These are phyloP conservation scores for Enteromius trimaculatus DNA, from an alignment of 2,797 vertebrate species.

Conservation along the genomic window DNA sequence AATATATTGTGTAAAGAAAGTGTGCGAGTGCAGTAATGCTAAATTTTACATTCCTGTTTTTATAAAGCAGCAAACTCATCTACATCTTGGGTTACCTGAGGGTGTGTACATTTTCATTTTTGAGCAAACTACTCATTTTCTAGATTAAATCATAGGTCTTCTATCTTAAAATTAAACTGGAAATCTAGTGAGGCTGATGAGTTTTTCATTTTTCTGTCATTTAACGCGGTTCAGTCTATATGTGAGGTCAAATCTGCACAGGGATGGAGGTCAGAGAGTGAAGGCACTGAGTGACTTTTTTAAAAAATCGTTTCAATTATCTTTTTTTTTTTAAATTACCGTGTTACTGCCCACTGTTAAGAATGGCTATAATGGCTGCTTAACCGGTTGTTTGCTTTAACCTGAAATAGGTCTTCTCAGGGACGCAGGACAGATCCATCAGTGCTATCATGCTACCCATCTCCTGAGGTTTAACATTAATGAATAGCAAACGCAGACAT, in stretches of 20 bases:
- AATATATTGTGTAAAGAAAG: not conserved
- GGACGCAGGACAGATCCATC: conserved; percentile 7
- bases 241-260: not conserved
- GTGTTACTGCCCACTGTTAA: not conserved
- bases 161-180: not conserved
- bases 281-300: not conserved
- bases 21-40: not conserved
- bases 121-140: not conserved
- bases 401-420: conserved; percentile 14
- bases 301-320: not conserved
- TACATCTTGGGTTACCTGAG: not conserved
- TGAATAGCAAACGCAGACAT: conserved; percentile 5
- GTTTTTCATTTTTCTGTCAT: not conserved
- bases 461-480: conserved; percentile 22
- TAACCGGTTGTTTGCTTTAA: conserved; percentile 35
- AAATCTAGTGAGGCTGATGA: not conserved
- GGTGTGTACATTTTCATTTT: not conserved
- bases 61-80: not conserved
- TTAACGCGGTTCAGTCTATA: not conserved
- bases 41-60: not conserved
- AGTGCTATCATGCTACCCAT: not conserved
- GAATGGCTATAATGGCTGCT: conserved; percentile 21
- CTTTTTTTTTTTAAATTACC: not conserved
- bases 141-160: not conserved
- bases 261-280: not conserved